A percentile compares a stretch with the other conserved stretches of the same genome.
Evolutionary conservation across 2,888 invertebrate species (phyloP).

Genomic region (Machimus atricapillus): DNA sequence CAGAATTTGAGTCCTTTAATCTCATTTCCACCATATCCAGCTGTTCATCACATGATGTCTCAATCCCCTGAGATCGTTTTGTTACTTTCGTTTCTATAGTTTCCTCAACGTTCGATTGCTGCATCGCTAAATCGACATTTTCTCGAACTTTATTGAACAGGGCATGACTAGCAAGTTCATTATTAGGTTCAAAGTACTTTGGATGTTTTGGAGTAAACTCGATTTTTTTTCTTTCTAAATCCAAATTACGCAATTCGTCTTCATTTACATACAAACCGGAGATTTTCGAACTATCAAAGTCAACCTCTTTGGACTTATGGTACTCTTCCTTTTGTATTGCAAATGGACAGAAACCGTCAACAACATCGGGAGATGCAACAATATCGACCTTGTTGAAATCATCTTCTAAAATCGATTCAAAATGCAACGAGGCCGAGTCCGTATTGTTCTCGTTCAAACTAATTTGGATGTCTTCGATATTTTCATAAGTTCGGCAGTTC

Average conservation of each 20-base stretch:
- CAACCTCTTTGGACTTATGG: slow-evolving; percentile 55
- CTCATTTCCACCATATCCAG: slow-evolving; percentile 56
- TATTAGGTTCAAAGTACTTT: slow-evolving; percentile 47
- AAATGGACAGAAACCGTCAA: slow-evolving; percentile 61
- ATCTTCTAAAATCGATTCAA: slow-evolving; percentile 61
- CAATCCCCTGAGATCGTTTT: not conserved
- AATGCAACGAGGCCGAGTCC: slow-evolving; percentile 61
- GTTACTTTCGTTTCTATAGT: not conserved
- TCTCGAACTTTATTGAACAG: slow-evolving; percentile 62
- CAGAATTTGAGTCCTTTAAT: slow-evolving; percentile 72
- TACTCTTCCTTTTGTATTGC: slow-evolving; percentile 61
- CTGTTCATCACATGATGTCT: not conserved
- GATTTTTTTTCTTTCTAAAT: slow-evolving; percentile 55
- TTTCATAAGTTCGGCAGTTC: slow-evolving; percentile 53
- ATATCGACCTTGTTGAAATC: slow-evolving; percentile 56
- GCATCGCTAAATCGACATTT: slow-evolving; percentile 59
- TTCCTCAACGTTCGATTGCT: not conserved
- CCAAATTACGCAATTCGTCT: slow-evolving; percentile 57
- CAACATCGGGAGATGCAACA: slow-evolving; percentile 60
- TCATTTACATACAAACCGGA: slow-evolving; percentile 58
- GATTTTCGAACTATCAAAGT: slow-evolving; percentile 51
- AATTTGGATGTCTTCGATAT: slow-evolving; percentile 50
- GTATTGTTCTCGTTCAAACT: slow-evolving; percentile 45
- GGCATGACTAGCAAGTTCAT: slow-evolving; percentile 60
- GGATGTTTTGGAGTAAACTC: slow-evolving; percentile 48